Base-by-base conservation (phyloP, 2,113 vertebrate species). In the Pygathrix nemaeus region DNA sequence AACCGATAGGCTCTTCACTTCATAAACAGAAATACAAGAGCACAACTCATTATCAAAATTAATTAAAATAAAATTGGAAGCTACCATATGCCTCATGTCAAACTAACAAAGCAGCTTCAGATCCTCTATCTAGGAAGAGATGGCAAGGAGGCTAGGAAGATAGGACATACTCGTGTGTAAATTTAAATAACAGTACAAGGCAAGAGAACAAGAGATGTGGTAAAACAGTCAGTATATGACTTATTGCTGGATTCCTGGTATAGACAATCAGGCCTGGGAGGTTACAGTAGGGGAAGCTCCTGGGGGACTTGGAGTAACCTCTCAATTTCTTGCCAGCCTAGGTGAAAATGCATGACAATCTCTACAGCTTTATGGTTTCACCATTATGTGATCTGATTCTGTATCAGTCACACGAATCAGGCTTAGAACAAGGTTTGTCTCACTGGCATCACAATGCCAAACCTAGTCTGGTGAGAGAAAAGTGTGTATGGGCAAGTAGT, bases 31-130 rank as follows among this genome's bases (percentile, higher is more conserved):
- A 85, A 55, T 57, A 59, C 4, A 6, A 6, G 10, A 16, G 21
- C 12, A 52, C 27, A 90, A 21, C 23, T 95, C 50, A 75, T 90
- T 35, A 89, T 75, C 45, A 66, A 55, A 88, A 64, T 70, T 17
- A 76, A 66, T 88, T 93, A 90, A 88, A 75, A 50, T 90, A 40
- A 86, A 96, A 52, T 73, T 70, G 73, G 21, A 85, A 84, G 38
- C 13, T 64, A 50, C 30, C 21, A 21, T 89, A 18, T 90, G 50
- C 40, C 70, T 94, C 17, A 14, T 20, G 23, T 52, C 14, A 35
- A 87, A 6, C 80, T 55, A 48, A 89, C 27, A 48, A 18, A 75
- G 25, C 1, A 76, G 55, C 50, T 73, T 25, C 57, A 81, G 35
- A 75, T 40, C 48, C 3, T 87, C n/a, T 80, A 3, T 52, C 68